Percentiles rank a stretch among this genome's conserved stretches.
phyloP scores from a whole-genome alignment of 2,888 invertebrate species.

The Lasioglossum vierecki region DNA sequence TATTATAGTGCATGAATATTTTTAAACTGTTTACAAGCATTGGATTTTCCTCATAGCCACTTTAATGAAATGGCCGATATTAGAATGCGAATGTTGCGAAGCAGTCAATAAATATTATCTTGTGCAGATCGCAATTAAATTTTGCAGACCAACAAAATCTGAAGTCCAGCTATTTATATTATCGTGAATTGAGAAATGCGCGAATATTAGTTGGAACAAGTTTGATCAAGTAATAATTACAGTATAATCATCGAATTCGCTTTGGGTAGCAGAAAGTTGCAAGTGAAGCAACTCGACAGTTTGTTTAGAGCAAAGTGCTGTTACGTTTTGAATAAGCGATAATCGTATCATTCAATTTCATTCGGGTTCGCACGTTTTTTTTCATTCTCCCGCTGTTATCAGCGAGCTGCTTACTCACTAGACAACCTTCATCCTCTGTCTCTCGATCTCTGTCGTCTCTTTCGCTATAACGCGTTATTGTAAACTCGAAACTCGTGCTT shows the following conservation, averaged over 20 bases:
- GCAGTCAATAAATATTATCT: background rate
- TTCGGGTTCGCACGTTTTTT: background rate
- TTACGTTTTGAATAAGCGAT: background rate
- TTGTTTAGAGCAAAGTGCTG: background rate
- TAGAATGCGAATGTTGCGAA: too few relatives aligned
- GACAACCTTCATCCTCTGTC: background rate
- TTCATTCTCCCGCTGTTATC: background rate
- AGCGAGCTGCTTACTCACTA: background rate
- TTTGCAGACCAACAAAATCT: background rate
- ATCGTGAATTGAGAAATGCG: background rate
- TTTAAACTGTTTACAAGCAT: background rate
- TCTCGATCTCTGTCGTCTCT: background rate
- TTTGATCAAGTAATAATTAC: background rate
- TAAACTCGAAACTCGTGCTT: background rate
- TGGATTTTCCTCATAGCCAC: background rate
- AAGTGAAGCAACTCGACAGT: background rate
- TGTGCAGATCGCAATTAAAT: background rate
- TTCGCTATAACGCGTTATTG: background rate
- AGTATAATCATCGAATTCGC: background rate
- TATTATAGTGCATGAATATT: background rate
- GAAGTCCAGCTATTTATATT: too few relatives aligned
- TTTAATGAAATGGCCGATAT: background rate
- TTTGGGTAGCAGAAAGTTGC: background rate
- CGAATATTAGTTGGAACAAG: too few relatives aligned
- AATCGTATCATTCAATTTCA: slow-evolving; percentile 8